Percentiles rank a stretch among this genome's conserved stretches.
These are phyloP conservation scores for Garrulus glandarius DNA, from an alignment of 2,797 vertebrate genomes.

Conservation along the genomic window DNA sequence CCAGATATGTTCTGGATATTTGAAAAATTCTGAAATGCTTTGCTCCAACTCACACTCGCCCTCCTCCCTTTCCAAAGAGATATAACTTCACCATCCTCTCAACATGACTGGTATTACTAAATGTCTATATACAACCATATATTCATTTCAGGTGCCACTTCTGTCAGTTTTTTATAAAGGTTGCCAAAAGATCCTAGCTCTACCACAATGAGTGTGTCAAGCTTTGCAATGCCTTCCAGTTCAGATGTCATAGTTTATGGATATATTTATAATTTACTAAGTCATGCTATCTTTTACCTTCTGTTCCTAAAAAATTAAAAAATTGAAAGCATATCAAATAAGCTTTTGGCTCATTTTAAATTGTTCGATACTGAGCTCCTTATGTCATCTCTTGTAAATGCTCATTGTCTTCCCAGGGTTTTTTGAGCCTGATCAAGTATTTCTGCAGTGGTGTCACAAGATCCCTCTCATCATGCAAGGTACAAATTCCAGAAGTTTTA, in stretches of 20 bases:
- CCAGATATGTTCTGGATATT: not conserved
- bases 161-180: not conserved
- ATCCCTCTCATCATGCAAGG: not conserved
- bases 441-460: not conserved
- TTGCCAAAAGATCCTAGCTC: not conserved
- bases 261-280: not conserved
- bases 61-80: not conserved
- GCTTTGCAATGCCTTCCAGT: not conserved
- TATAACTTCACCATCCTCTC: not conserved
- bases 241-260: not conserved
- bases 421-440: not conserved
- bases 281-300: not conserved
- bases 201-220: accelerated
- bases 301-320: not conserved
- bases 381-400: not conserved
- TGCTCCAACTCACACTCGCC: not conserved
- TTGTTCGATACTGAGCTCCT: not conserved
- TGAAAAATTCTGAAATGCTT: not conserved
- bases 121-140: not conserved
- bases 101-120: not conserved
- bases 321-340: not conserved
- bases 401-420: not conserved
- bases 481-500: not conserved
- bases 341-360: not conserved
- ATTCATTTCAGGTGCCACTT: not conserved